These are phyloP conservation scores for Monomorium pharaonis DNA, from an alignment of 1,140 invertebrate genomes.

Conservation along the genomic window DNA sequence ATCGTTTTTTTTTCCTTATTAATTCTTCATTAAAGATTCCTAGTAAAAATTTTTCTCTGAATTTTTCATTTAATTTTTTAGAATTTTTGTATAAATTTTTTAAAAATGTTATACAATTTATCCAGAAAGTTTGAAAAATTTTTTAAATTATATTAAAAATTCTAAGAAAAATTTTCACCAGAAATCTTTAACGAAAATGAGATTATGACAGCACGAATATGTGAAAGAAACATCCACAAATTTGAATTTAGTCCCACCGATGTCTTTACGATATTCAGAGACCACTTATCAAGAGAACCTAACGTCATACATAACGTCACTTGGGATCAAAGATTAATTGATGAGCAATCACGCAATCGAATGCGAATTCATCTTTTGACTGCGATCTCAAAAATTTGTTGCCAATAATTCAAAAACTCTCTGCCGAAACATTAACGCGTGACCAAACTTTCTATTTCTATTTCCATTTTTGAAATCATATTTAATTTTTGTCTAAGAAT, in stretches of 20 bases:
- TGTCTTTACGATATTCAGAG: conserved; percentile 1
- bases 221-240: neutral
- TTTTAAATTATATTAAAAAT: too few relatives aligned
- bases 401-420: neutral
- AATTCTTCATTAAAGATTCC: too few relatives aligned
- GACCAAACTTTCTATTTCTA: neutral
- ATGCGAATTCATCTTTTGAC: neutral
- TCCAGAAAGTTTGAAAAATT: too few relatives aligned
- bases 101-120: too few relatives aligned
- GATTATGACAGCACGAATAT: neutral
- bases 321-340: conserved; percentile 17
- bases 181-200: too few relatives aligned
- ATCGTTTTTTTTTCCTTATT: neutral
- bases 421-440: neutral
- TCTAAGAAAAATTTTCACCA: too few relatives aligned
- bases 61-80: too few relatives aligned
- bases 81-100: too few relatives aligned
- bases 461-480: neutral
- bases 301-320: conserved; percentile 13
- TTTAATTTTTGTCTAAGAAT: neutral
- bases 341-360: neutral
- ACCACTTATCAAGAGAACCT: conserved; percentile 16
- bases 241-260: neutral
- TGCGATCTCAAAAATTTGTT: conserved; percentile 8
- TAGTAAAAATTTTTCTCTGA: too few relatives aligned